Base-by-base conservation (phyloP, 2,888 invertebrate genomes). In the Liopterus haemorrhoidalis region DNA sequence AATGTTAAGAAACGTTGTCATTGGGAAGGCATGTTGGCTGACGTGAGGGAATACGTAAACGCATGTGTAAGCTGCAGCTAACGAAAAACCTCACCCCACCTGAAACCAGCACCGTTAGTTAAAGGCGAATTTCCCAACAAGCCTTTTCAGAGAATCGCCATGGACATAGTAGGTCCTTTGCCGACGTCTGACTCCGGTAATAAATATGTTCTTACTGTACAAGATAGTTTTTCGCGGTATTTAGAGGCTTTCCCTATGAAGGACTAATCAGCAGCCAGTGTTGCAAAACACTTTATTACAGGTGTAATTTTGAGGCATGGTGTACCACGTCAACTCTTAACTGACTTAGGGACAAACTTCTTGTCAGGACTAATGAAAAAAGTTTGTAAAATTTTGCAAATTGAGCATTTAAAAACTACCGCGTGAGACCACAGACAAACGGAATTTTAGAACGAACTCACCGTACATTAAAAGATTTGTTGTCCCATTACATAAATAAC, bases 251-350 rank as follows among this genome's bases (percentile, higher is more conserved):
- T 54, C 5, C 49, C 59, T 0, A 28, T 59, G 4, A 41, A 40
- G 12, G 50, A 62, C 22, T 45, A 50, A n/a, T 52, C 28, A 9
- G 50, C 60, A 1, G 40, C 45, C 5, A 57, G 56, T 0, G 40
- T 61, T 4, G 55, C 57, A 0, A 27, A 30, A 39, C 37, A 19
- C 1, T 32, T 38, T 15, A 35, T 39, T 12, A 16, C 16, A n/a
- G 25, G 38, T 6, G 40, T 47, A 8, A 20, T 47, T 6, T 9
- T 32, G 1, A 20, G 41, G 18, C 48, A 49, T 44, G 47, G 47
- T 2, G 28, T 25, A 5, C 51, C 49, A 5, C 11, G 28, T n/a
- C 12, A 28, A 9, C 8, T 51, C 6, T 14, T 51, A 11, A 42
- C 45, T 1, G 49, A 51, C 21, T 14, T 31, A 6, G 46, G 49